Conservation (phyloP, 2,888 invertebrate species). For the Vanessa cardui region DNA sequence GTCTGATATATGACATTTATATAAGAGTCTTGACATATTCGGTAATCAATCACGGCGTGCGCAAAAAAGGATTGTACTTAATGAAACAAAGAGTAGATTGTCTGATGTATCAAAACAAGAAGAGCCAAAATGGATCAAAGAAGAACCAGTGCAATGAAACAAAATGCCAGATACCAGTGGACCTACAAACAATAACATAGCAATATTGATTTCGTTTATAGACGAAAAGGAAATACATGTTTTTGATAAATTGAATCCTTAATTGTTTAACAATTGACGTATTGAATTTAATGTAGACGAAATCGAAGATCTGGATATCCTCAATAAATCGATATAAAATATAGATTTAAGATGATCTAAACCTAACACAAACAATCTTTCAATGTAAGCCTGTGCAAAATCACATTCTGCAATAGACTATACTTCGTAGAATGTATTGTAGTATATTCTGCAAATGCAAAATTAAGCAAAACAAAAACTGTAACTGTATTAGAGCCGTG, state of each 20-base stretch:
- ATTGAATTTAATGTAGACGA: too few relatives aligned
- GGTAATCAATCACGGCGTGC: slow-evolving; percentile 18
- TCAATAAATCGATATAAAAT: background rate
- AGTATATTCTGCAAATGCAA: background rate
- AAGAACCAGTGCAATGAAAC: too few relatives aligned
- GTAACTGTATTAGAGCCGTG: background rate
- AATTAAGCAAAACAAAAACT: background rate
- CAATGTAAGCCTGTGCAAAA: background rate
- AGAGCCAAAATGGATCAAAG: background rate
- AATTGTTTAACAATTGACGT: too few relatives aligned
- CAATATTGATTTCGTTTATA: too few relatives aligned
- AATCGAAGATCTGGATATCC: background rate
- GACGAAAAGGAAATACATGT: too few relatives aligned
- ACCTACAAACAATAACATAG: too few relatives aligned
- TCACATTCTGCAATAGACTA: too few relatives aligned
- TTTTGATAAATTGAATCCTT: too few relatives aligned
- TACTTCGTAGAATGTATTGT: background rate
- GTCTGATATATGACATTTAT: slow-evolving; percentile 25
- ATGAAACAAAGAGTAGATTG: slow-evolving; percentile 1
- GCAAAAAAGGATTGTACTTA: slow-evolving; percentile 11
- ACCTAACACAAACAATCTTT: background rate
- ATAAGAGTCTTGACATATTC: slow-evolving; percentile 32
- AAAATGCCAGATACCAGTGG: too few relatives aligned
- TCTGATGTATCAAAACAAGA: background rate
- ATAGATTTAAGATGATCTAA: background rate